A percentile compares a stretch with the other conserved stretches of the same genome.
Evolutionary conservation across 2,113 vertebrate species (phyloP).

Genomic region (Stegostoma tigrinum): DNA sequence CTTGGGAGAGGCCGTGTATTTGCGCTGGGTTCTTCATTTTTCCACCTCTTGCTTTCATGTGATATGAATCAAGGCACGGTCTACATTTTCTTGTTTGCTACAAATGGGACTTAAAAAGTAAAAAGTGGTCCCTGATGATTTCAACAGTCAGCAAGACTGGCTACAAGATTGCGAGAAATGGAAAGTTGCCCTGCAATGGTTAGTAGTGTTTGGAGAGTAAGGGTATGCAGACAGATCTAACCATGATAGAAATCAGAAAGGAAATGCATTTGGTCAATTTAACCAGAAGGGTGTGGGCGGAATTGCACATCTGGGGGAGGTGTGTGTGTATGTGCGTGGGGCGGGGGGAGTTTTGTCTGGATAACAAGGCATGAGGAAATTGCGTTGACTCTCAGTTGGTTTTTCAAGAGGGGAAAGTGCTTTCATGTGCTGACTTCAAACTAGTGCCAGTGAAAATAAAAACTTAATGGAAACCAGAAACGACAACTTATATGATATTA

Average conservation of each 20-base stretch:
- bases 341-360: not conserved
- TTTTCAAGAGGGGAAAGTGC: not conserved
- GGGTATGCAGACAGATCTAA: not conserved
- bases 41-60: too few relatives aligned
- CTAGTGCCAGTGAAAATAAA: slow-evolving; percentile 19
- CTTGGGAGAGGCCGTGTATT: too few relatives aligned
- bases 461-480: slow-evolving; percentile 20
- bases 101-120: not conserved
- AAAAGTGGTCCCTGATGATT: not conserved
- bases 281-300: not conserved
- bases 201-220: not conserved
- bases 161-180: not conserved
- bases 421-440: not conserved
- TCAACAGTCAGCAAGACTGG: not conserved
- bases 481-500: not conserved
- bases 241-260: not conserved
- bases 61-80: not conserved
- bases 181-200: not conserved
- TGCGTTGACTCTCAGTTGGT: not conserved
- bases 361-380: not conserved
- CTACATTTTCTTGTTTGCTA: not conserved
- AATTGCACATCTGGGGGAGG: not conserved
- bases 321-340: not conserved
- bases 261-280: not conserved
- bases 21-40: not conserved